Base-by-base conservation (phyloP, 1,140 invertebrate genomes). In the Polyergus mexicanus region DNA sequence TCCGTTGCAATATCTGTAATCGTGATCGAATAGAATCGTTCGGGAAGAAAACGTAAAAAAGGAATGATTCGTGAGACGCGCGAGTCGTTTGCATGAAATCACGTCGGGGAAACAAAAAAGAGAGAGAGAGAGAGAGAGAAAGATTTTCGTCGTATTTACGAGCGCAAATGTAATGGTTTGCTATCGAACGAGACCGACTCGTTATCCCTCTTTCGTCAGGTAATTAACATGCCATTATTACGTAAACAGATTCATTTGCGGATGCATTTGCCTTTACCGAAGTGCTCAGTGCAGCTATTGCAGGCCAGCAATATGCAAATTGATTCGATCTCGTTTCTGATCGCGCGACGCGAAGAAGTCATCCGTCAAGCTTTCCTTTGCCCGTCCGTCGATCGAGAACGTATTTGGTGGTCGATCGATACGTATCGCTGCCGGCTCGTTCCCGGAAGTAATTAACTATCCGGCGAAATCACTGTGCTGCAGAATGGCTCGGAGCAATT, bases 391-490 rank as follows among this genome's bases (percentile, higher is more conserved):
- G 56, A 75, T 74, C 85, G 41, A 4, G 41, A 51, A 51, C 71
- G 69, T 86, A 68, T 85, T 84, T 74, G 60, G 32, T 74, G 56
- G 25, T 83, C 78, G 68, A 83, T 83, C 78, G 78, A 83, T 83
- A 72, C 54, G 25, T 83, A 83, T 83, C 78, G 66, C 62, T 47
- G 41, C 47, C 19, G 44, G 41, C 35, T 68, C 60, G 54, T 69
- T 75, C 68, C 77, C 47, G 68, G 44, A 78, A 81, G 77, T 88
- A 90, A 90, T 90, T 90, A 90, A 90, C 74, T 38, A 54, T 72
- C 65, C 77, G 56, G 69, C 58, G 65, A 80, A 85, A 89, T 89
- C 81, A 78, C 89, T 68, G 66, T 85, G 86, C 86, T 62, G 68
- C 38, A 56, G 51, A 62, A 68, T 72, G 65, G 38, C 62, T 41